A percentile compares a stretch with the other conserved stretches of the same genome.
Evolutionary conservation across 2,797 vertebrate species (phyloP).

Genomic region (Onychomys arenicola): DNA sequence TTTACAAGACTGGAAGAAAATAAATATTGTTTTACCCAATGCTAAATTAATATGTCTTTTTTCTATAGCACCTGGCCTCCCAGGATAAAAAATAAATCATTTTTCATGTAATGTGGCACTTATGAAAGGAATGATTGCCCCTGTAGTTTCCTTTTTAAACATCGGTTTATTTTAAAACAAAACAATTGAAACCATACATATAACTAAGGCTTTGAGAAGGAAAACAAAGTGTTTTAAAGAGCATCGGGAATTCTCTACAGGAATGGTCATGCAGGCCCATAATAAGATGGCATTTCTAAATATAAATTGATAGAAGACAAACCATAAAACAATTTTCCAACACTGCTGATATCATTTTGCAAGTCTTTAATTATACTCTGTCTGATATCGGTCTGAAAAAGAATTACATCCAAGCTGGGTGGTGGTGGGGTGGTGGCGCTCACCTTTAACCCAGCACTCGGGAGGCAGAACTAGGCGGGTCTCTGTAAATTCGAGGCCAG

Average conservation of each 20-base stretch:
- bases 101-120: slow-evolving; percentile 44
- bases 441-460: too few relatives aligned
- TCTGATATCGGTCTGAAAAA: slow-evolving; percentile 13
- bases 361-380: slow-evolving; percentile 11
- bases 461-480: too few relatives aligned
- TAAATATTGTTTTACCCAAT: slow-evolving; percentile 54
- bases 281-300: slow-evolving; percentile 34
- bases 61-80: neutral
- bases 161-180: slow-evolving; percentile 47
- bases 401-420: neutral
- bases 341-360: slow-evolving; percentile 8
- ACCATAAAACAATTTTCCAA: slow-evolving; percentile 1
- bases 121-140: slow-evolving; percentile 33
- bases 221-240: slow-evolving; percentile 20
- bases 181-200: slow-evolving; percentile 15
- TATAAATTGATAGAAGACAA: slow-evolving; percentile 42
- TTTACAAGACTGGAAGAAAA: slow-evolving; percentile 25
- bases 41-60: slow-evolving; percentile 30
- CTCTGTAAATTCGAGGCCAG: too few relatives aligned
- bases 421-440: too few relatives aligned
- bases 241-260: neutral
- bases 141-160: neutral
- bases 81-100: slow-evolving; percentile 36
- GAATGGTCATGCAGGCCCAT: neutral
- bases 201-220: slow-evolving; percentile 23